phyloP scores from a whole-genome alignment of 2,888 invertebrate genomes.

The Hipparchia sbordonii region DNA sequence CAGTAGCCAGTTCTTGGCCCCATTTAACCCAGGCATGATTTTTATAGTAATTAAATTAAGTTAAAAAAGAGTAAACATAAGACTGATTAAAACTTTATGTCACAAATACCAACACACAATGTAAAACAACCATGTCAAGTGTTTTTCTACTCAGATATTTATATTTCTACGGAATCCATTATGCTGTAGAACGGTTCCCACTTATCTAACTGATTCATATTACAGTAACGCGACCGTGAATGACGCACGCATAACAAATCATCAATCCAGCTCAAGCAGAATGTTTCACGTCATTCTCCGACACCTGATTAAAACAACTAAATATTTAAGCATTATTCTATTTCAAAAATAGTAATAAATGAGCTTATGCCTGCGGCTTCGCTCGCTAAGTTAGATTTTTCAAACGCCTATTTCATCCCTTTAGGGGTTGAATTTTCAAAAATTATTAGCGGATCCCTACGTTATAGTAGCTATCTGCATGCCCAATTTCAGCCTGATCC shows the following conservation, averaged over 20 bases:
- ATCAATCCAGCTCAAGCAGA: slow-evolving; percentile 31
- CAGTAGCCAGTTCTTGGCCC: too few species aligned
- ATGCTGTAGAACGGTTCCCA: neutral
- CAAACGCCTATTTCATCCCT: too few species aligned
- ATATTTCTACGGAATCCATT: slow-evolving; percentile 1
- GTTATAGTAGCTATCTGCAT: too few species aligned
- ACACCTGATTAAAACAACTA: slow-evolving; percentile 60
- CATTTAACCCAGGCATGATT: too few species aligned
- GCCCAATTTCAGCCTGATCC: too few species aligned
- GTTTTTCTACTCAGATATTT: neutral
- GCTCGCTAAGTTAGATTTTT: too few species aligned
- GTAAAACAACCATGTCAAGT: neutral
- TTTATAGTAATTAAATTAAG: too few species aligned
- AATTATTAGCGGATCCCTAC: too few species aligned
- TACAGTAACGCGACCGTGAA: slow-evolving; percentile 21
- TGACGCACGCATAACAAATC: slow-evolving; percentile 31
- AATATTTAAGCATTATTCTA: slow-evolving; percentile 52
- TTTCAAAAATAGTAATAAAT: slow-evolving; percentile 62
- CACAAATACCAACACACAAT: too few species aligned
- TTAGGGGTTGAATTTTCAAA: too few species aligned
- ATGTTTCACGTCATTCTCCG: slow-evolving; percentile 40
- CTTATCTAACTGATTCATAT: slow-evolving; percentile 2
- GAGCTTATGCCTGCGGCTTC: slow-evolving; percentile 45
- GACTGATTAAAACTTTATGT: too few species aligned
- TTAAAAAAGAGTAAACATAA: too few species aligned